Conservation (phyloP, 2,797 vertebrate genomes). For the Rhinoraja longicauda region DNA sequence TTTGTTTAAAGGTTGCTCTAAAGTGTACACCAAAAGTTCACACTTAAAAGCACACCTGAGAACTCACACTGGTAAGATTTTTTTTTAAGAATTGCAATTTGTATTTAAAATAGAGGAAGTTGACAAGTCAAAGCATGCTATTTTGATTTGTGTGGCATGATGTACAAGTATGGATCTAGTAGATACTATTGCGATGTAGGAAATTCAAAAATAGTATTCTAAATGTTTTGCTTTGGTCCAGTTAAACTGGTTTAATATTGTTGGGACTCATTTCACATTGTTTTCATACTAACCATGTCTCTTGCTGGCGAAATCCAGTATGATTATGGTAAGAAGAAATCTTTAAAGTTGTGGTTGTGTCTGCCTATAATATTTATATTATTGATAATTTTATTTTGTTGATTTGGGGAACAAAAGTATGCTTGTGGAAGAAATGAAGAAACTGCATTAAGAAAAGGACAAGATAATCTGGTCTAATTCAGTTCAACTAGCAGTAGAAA, state of each 20-base stretch:
- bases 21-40: conserved; percentile 97
- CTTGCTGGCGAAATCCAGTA: background rate
- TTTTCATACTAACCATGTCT: background rate
- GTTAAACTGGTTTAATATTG: background rate
- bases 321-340: background rate
- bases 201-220: background rate
- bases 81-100: background rate
- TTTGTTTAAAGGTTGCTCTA: conserved; percentile 73
- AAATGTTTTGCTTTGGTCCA: background rate
- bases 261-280: background rate
- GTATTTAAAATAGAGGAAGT: background rate
- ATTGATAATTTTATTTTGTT: background rate
- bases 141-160: conserved; percentile 19
- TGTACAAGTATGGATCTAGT: background rate
- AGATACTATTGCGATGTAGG: background rate
- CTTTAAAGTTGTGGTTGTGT: background rate
- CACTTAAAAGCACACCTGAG: conserved; percentile 95
- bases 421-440: background rate
- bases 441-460: background rate
- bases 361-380: background rate
- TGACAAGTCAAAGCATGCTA: background rate
- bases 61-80: conserved; percentile 85
- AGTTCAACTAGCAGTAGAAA: background rate
- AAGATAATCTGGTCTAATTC: background rate
- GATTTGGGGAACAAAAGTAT: background rate